Percentiles rank a stretch among this genome's conserved stretches.
phyloP scores from a whole-genome alignment of 2,113 vertebrate species.

The Gavia stellata region DNA sequence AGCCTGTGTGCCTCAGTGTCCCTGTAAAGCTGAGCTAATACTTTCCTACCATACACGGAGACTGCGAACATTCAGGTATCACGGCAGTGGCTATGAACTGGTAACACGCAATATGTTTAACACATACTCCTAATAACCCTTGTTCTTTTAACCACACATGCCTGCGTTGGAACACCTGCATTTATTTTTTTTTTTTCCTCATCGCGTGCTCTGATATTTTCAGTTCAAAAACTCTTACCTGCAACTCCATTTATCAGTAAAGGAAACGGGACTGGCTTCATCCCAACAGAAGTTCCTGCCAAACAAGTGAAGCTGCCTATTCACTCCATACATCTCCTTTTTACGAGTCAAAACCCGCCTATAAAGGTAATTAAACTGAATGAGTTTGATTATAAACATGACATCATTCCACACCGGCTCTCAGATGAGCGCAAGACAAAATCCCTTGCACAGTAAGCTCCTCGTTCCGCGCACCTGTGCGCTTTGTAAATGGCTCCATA shows the following conservation, averaged over 20 bases:
- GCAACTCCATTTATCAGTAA: not conserved
- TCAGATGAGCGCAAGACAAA: not conserved
- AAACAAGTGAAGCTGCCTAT: not conserved
- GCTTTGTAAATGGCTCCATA: conserved; percentile 15
- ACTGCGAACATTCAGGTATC: not conserved
- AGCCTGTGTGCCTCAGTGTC: not conserved
- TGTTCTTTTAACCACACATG: not conserved
- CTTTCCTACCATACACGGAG: not conserved
- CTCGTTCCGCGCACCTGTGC: conserved; percentile 10
- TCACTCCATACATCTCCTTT: not conserved
- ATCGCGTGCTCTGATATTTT: not conserved
- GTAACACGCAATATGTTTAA: not conserved
- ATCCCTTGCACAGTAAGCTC: not conserved
- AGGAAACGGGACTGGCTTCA: not conserved
- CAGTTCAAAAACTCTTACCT: not conserved
- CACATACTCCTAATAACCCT: no score
- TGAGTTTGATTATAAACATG: not conserved
- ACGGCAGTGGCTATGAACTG: fast-evolving
- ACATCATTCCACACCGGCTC: not conserved
- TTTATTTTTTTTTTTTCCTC: not conserved
- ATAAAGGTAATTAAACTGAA: not conserved
- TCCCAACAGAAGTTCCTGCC: not conserved
- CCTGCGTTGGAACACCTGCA: fast-evolving
- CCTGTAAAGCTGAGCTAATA: not conserved
- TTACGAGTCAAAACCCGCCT: fast-evolving